Percentiles rank a stretch among this genome's conserved stretches.
Conservation (phyloP, 2,797 vertebrate genomes). For the Megaceryle alcyon region DNA sequence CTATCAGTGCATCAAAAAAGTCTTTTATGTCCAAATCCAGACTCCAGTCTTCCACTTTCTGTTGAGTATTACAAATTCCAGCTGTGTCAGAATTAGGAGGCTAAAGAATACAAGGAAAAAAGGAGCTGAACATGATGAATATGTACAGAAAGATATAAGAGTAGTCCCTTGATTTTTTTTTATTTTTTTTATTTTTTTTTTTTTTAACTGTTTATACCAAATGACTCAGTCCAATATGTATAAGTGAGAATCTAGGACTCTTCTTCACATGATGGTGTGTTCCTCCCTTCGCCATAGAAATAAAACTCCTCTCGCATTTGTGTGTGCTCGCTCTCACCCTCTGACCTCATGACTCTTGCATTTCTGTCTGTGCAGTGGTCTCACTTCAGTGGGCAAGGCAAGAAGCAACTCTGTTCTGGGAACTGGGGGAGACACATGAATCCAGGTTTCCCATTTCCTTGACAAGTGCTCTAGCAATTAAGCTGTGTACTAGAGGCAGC, state of each 20-base stretch:
- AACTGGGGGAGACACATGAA: background rate
- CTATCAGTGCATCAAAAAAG: background rate
- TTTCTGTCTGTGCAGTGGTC: background rate
- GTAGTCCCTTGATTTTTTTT: background rate
- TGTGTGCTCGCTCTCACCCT: background rate
- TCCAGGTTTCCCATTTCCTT: background rate
- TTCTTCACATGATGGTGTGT: background rate
- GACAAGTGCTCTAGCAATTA: background rate
- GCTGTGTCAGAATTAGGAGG: background rate
- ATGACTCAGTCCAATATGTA: background rate
- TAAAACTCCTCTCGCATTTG: background rate
- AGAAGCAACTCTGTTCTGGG: background rate
- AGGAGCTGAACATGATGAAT: background rate
- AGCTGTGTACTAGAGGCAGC: background rate
- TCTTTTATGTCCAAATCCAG: background rate
- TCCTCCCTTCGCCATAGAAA: background rate
- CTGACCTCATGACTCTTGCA: background rate
- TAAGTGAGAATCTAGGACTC: background rate
- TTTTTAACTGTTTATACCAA: background rate
- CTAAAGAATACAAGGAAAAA: background rate
- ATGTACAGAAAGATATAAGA: background rate
- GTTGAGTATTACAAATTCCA: background rate
- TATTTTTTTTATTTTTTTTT: background rate
- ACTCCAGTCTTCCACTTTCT: background rate
- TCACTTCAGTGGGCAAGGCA: background rate